Conservation (phyloP, 2,797 vertebrate genomes). For the Muscicapa comitata region DNA sequence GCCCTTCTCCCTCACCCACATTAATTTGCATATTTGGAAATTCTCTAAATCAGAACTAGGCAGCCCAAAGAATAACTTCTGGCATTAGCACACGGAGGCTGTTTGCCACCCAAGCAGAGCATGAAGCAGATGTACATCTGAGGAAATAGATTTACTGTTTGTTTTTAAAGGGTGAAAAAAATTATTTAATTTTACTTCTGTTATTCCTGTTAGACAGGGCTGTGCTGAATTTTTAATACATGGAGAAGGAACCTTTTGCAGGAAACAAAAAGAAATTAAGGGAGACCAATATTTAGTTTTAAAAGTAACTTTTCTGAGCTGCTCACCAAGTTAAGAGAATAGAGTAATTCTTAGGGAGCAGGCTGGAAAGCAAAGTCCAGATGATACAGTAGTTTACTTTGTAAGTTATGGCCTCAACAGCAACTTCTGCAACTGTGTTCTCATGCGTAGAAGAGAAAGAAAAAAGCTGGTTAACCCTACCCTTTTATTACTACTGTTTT, state of each 20-base stretch:
- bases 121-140: not conserved
- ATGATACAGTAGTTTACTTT: not conserved
- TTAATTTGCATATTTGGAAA: not conserved
- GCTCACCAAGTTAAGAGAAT: not conserved
- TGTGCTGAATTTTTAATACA: not conserved
- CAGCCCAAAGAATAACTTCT: not conserved
- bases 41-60: not conserved
- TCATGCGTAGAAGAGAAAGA: not conserved
- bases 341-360: not conserved
- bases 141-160: not conserved
- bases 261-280: not conserved
- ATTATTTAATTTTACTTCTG: not conserved
- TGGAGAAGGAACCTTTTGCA: not conserved
- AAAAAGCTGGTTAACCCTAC: not conserved
- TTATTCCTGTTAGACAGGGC: not conserved
- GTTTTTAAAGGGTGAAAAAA: not conserved
- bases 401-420: not conserved
- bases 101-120: not conserved
- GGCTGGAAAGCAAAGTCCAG: not conserved
- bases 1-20: not conserved
- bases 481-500: not conserved
- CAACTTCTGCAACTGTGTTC: not conserved
- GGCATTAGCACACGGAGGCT: not conserved
- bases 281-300: not conserved
- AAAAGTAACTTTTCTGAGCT: not conserved